Base-by-base conservation (phyloP, 2,888 invertebrate genomes). In the Napeogenes sylphis region DNA sequence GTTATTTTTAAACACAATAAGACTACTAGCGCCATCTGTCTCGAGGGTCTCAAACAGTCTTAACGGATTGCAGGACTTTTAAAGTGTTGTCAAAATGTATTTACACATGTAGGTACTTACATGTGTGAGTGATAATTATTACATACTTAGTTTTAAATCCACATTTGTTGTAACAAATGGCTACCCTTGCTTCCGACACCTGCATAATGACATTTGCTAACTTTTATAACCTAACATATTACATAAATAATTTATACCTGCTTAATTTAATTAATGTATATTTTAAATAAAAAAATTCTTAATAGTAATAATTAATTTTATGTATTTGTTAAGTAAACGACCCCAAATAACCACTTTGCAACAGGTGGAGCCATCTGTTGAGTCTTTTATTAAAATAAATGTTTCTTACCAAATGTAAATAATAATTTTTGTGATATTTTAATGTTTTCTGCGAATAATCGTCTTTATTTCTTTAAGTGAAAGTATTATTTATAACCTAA, bases 311-410 rank as follows among this genome's bases (percentile, higher is more conserved):
- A 51, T 30, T 30, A 30, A 12, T 12, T 30, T 30, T 51, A 30
- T 30, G 30, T 51, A n/a, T 30, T 42, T 8, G 5, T 42, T 42
- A 42, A 42, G 3, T 42, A 8, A 51, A 30, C 12, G 51, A 12
- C 51, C 10, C 8, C 30, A 10, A 3, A 6, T 8, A 12, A 10
- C 30, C 10, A 30, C 10, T 76, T 77, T 8, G 58, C 45, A 55
- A 78, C 80, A 65, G 30, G 65, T 78, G 74, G 71, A 81, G 85
- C 85, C 87, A 87, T 84, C 87, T 86, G 67, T 77, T 72, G 62
- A 54, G 45, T 12, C 6, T 38, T 42, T 63, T 12, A 12, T 32
- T 55, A 55, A 21, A 33, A 45, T 57, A n/a, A 51, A 30, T 30
- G 8, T 10, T 51, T 21, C 10, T 12, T 5, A n/a, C 2, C 4